Percentiles rank a stretch among this genome's conserved stretches.
Evolutionary conservation across 2,888 invertebrate species (phyloP).

Genomic region (Yponomeuta sedellus): DNA sequence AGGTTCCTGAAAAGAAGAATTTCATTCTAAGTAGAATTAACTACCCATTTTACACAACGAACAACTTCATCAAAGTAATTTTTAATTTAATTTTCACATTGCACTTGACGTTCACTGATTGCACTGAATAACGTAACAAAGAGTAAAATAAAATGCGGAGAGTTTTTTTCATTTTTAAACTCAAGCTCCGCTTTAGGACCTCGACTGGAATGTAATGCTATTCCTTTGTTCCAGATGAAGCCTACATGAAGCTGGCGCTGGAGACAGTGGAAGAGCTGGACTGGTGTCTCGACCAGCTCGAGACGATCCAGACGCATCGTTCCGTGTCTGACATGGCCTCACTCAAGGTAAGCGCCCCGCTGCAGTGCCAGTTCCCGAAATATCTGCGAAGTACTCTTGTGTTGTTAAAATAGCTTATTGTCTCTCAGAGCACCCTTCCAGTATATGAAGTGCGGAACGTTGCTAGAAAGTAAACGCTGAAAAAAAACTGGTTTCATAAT

Average conservation of each 20-base stretch:
- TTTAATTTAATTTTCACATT: too few relatives aligned
- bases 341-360: constrained; percentile 87
- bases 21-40: too few relatives aligned
- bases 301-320: constrained; percentile 99
- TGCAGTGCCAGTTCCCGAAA: background rate
- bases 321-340: constrained; percentile 99
- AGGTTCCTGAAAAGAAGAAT: too few relatives aligned
- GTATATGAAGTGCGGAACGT: background rate
- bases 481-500: too few relatives aligned
- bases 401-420: background rate
- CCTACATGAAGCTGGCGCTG: constrained; percentile 93
- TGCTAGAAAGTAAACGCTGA: background rate
- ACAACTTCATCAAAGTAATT: too few relatives aligned
- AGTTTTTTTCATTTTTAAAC: too few relatives aligned
- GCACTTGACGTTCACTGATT: too few relatives aligned
- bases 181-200: too few relatives aligned
- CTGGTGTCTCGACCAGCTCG: constrained; percentile 99
- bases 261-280: constrained; percentile 99
- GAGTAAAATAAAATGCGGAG: too few relatives aligned
- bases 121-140: too few relatives aligned
- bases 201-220: background rate
- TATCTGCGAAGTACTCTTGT: background rate
- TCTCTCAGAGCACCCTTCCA: background rate
- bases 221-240: constrained; percentile 84
- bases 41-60: too few relatives aligned